A percentile compares a stretch with the other conserved stretches of the same genome.
These are phyloP conservation scores for Parelbella ahira DNA, from an alignment of 2,888 invertebrate species.

Conservation along the genomic window DNA sequence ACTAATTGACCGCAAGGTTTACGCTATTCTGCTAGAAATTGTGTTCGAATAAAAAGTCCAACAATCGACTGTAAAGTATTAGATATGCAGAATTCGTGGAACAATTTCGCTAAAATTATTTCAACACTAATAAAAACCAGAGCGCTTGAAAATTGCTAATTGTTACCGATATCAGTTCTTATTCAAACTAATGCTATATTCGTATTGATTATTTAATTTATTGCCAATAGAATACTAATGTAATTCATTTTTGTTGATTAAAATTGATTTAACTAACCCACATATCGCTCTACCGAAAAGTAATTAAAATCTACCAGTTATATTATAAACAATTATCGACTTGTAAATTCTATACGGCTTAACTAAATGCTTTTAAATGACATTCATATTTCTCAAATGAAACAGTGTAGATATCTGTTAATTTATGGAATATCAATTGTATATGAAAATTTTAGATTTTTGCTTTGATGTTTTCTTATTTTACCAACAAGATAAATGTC, in stretches of 20 bases:
- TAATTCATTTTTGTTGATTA: too few relatives aligned
- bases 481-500: too few relatives aligned
- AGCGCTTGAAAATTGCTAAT: slow-evolving; percentile 14
- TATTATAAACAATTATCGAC: slow-evolving; percentile 16
- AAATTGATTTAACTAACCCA: too few relatives aligned
- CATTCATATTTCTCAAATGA: too few relatives aligned
- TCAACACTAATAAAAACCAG: slow-evolving; percentile 10
- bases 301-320: slow-evolving; percentile 10
- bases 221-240: too few relatives aligned
- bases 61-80: slow-evolving; percentile 16
- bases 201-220: too few relatives aligned
- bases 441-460: too few relatives aligned
- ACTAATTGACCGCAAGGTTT: slow-evolving; percentile 77
- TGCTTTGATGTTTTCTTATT: too few relatives aligned
- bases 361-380: slow-evolving; percentile 13
- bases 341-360: slow-evolving; percentile 9
- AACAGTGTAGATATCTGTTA: too few relatives aligned
- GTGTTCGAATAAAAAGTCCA: slow-evolving; percentile 19
- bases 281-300: too few relatives aligned
- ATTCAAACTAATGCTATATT: too few relatives aligned
- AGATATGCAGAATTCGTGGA: slow-evolving; percentile 18
- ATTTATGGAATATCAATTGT: too few relatives aligned
- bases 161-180: neutral
- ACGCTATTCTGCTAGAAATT: slow-evolving; percentile 60
- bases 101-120: slow-evolving; percentile 13